A percentile compares a stretch with the other conserved stretches of the same genome.
Evolutionary conservation across 23 tunicate species (phyloP).

Genomic region (Clavelina lepadiformis): DNA sequence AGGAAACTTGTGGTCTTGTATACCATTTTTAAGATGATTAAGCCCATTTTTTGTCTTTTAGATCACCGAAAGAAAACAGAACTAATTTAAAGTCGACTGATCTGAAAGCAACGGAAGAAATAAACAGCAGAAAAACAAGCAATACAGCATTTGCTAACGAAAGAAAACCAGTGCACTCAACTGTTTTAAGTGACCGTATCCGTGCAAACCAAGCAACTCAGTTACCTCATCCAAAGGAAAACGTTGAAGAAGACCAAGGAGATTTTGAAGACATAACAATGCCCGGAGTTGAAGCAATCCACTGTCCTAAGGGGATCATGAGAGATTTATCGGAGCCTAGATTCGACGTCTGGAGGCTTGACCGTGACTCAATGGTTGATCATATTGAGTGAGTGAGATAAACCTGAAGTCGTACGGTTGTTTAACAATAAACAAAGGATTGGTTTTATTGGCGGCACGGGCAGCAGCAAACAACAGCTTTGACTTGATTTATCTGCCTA

Average conservation of each 20-base stretch:
- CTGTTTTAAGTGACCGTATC: background rate
- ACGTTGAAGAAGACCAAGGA: background rate
- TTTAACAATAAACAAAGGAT: too few species aligned
- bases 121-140: background rate
- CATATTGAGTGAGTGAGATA: conserved; percentile 91
- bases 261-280: conserved; percentile 27
- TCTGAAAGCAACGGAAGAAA: too few species aligned
- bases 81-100: too few species aligned
- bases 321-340: conserved; percentile 47
- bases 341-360: conserved; percentile 84
- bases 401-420: too few species aligned
- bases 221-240: background rate
- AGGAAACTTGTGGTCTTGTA: too few species aligned
- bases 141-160: background rate
- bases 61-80: too few species aligned
- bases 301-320: conserved; percentile 65
- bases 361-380: conserved; percentile 83
- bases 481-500: too few species aligned
- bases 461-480: too few species aligned
- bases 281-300: conserved; percentile 61
- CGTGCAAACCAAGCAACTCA: background rate
- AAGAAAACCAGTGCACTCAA: background rate
- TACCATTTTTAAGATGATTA: too few species aligned
- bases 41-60: too few species aligned
- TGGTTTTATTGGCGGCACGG: too few species aligned